Evolutionary conservation across 2,888 invertebrate species (phyloP).

Genomic region (Erynnis tages): DNA sequence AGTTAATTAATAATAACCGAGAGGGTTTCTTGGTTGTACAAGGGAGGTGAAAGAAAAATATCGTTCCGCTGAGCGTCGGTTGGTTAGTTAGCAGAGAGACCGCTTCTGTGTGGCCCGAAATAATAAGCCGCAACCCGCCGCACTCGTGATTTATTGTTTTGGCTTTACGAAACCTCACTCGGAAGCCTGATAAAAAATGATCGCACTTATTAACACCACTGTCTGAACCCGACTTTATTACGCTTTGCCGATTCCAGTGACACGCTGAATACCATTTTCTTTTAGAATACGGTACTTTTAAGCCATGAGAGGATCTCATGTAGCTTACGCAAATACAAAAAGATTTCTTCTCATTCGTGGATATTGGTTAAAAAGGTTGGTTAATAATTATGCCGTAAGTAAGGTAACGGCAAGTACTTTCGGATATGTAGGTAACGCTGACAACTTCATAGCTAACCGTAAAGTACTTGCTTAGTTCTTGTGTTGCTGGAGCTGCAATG

Average conservation of each 20-base stretch:
- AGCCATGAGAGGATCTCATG: too few relatives aligned
- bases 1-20: slow-evolving; percentile 70
- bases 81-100: slow-evolving; percentile 67
- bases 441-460: too few relatives aligned
- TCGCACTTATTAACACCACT: slow-evolving; percentile 74
- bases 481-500: too few relatives aligned
- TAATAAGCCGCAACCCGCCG: slow-evolving; percentile 70
- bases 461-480: too few relatives aligned
- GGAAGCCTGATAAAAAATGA: slow-evolving; percentile 75
- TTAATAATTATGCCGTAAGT: too few relatives aligned
- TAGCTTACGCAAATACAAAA: too few relatives aligned
- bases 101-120: slow-evolving; percentile 63
- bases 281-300: too few relatives aligned
- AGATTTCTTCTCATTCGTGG: too few relatives aligned
- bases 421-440: too few relatives aligned
- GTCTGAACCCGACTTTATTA: slow-evolving; percentile 64
- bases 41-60: slow-evolving; percentile 56
- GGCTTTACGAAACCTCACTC: slow-evolving; percentile 74
- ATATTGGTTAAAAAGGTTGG: too few relatives aligned
- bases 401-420: too few relatives aligned
- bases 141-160: slow-evolving; percentile 73
- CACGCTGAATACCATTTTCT: slow-evolving; percentile 33
- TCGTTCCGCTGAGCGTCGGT: slow-evolving; percentile 51
- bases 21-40: slow-evolving; percentile 35
- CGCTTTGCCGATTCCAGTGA: slow-evolving; percentile 50